Conservation (phyloP, 2,888 invertebrate species). For the Myathropa florea region DNA sequence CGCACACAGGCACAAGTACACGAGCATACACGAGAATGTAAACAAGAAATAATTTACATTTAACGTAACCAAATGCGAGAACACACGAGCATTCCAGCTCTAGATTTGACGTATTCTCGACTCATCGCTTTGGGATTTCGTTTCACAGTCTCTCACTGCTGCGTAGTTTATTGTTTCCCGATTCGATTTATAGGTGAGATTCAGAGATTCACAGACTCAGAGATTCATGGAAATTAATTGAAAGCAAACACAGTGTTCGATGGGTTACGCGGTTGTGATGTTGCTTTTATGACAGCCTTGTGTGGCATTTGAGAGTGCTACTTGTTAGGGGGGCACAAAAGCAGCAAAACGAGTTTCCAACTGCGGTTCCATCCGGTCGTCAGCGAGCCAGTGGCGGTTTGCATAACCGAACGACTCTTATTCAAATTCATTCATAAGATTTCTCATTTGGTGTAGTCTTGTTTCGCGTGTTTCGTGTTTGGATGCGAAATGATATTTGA, state of each 20-base stretch:
- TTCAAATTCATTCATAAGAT: background rate
- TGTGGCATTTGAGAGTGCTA: background rate
- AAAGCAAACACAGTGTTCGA: background rate
- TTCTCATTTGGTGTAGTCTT: background rate
- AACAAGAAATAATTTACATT: conserved; percentile 33
- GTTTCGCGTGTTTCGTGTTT: background rate
- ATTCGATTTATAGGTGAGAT: background rate
- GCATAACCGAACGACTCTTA: background rate
- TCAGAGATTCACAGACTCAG: background rate
- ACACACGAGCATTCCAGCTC: background rate
- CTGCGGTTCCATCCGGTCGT: background rate
- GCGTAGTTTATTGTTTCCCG: conserved; percentile 36
- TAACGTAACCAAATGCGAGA: conserved; percentile 12
- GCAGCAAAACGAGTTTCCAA: background rate
- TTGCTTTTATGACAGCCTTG: background rate
- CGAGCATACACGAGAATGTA: conserved; percentile 12
- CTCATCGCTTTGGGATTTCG: background rate
- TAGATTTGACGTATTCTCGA: background rate
- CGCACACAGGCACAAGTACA: background rate
- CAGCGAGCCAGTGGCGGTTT: background rate
- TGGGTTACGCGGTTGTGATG: background rate
- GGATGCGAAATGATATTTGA: background rate
- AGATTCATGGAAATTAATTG: background rate
- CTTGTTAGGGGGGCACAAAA: background rate
- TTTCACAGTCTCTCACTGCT: background rate